Conservation (phyloP, 2,888 invertebrate genomes). For the Caenorhabditis sulstoni region DNA sequence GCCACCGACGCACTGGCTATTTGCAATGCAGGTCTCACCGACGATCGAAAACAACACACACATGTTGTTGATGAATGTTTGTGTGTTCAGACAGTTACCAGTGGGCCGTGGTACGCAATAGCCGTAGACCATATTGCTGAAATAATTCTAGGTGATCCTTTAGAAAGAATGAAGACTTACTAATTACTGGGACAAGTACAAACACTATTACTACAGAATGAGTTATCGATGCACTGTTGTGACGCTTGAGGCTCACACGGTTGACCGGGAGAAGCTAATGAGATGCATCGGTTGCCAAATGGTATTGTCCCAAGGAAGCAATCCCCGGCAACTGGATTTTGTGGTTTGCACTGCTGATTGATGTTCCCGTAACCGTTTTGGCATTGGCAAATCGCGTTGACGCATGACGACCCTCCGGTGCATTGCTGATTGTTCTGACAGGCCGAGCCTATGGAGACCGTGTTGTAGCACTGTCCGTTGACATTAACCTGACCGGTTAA, state of each 20-base stretch:
- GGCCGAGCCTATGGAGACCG: conserved; percentile 60
- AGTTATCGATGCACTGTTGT: conserved; percentile 61
- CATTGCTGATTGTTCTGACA: conserved; percentile 71
- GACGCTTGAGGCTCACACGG: conserved; percentile 28
- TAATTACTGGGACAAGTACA: conserved; percentile 54
- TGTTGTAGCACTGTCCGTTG: conserved; percentile 69
- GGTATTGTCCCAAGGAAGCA: conserved; percentile 38
- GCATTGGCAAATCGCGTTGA: conserved; percentile 41
- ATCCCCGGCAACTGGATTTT: conserved; percentile 20
- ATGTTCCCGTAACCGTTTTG: conserved; percentile 36
- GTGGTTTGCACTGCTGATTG: conserved; percentile 45
- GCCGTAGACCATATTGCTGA: conserved; percentile 59
- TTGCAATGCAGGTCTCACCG: conserved; percentile 57
- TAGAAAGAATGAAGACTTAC: conserved; percentile 30
- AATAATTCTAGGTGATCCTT: conserved; percentile 1
- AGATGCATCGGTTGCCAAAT: conserved; percentile 54
- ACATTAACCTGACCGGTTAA: conserved; percentile 52
- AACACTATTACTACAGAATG: conserved; percentile 37
- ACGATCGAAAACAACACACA: conserved; percentile 60
- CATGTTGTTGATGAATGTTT: conserved; percentile 59
- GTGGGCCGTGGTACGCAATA: conserved; percentile 58
- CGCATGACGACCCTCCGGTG: conserved; percentile 49
- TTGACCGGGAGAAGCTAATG: conserved; percentile 58
- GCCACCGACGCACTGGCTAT: conserved; percentile 65
- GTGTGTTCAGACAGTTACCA: conserved; percentile 45